Conservation (phyloP, 2,797 vertebrate species). For the Melopsittacus undulatus region DNA sequence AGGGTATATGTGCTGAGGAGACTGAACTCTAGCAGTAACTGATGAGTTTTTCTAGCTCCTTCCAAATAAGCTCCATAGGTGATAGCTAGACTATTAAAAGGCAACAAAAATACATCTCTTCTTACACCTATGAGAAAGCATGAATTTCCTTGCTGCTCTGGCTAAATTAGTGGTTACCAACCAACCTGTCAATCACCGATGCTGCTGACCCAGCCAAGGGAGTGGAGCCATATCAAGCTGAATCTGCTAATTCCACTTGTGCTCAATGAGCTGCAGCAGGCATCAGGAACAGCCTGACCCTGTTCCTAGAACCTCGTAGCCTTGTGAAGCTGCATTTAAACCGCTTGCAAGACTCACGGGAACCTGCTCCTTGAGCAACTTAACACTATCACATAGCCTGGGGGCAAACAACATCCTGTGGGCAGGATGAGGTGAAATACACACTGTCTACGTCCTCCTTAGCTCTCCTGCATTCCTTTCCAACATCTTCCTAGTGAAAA, state of each 20-base stretch:
- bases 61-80: not conserved
- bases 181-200: not conserved
- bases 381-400: accelerated
- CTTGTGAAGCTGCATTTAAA: not conserved
- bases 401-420: not conserved
- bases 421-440: not conserved
- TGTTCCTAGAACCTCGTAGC: not conserved
- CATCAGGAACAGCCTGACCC: not conserved
- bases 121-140: not conserved
- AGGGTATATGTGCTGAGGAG: not conserved
- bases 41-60: not conserved
- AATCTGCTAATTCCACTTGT: not conserved
- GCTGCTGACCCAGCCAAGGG: not conserved
- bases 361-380: not conserved
- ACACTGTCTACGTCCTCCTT: not conserved
- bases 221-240: not conserved
- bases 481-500: not conserved
- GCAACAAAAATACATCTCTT: not conserved
- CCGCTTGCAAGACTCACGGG: not conserved
- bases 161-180: not conserved
- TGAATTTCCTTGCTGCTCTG: not conserved
- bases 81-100: not conserved
- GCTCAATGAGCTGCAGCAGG: not conserved
- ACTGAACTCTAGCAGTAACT: not conserved
- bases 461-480: not conserved